phyloP scores from a whole-genome alignment of 2,113 vertebrate species.

The Gasterosteus nipponicus region DNA sequence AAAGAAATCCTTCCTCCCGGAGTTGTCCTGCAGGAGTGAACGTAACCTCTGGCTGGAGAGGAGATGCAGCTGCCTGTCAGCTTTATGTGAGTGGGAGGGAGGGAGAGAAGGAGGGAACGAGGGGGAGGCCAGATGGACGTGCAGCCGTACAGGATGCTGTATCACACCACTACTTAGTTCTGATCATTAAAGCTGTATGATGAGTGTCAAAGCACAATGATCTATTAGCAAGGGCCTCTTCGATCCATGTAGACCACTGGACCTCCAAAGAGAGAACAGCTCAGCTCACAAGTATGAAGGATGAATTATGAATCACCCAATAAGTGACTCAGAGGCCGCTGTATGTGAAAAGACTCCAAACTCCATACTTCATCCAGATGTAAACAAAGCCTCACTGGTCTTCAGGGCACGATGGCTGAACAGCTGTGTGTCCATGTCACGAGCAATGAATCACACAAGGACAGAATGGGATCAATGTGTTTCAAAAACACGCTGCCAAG shows the following conservation, averaged over 20 bases:
- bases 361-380: constrained; percentile 1
- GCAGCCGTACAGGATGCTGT: constrained; percentile 55
- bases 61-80: constrained; percentile 76
- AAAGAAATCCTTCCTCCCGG: constrained; percentile 40
- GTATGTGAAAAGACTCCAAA: constrained; percentile 15
- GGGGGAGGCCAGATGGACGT: constrained; percentile 59
- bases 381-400: background rate
- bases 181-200: constrained; percentile 49
- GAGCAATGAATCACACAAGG: constrained; percentile 41
- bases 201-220: constrained; percentile 27
- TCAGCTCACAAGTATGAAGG: constrained; percentile 52
- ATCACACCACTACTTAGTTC: constrained; percentile 51
- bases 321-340: constrained; percentile 20
- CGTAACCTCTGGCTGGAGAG: constrained; percentile 56
- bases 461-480: constrained; percentile 51
- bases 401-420: constrained; percentile 7
- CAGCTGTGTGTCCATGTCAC: constrained; percentile 45
- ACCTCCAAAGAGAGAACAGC: constrained; percentile 16
- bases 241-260: background rate
- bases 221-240: background rate
- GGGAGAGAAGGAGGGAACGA: constrained; percentile 3
- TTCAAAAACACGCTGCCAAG: constrained; percentile 36
- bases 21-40: constrained; percentile 40
- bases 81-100: constrained; percentile 38
- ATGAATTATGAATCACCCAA: constrained; percentile 59